phyloP scores from a whole-genome alignment of 2,888 invertebrate species.

The Sicus ferrugineus region DNA sequence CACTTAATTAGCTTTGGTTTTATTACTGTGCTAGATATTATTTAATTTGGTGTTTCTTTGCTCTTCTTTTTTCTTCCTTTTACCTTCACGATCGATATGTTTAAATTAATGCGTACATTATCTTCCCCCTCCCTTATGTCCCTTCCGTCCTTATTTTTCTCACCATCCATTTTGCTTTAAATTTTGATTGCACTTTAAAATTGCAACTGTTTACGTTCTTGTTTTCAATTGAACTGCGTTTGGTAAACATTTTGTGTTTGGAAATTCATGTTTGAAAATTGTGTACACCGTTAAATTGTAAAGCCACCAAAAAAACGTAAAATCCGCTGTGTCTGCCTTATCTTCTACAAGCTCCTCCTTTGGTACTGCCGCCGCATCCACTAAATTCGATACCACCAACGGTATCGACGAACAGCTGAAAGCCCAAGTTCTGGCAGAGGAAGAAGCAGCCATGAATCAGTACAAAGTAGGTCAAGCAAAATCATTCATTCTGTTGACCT shows the following conservation, averaged over 20 bases:
- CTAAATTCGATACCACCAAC: conserved; percentile 75
- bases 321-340: conserved; percentile 86
- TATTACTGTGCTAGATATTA: too few relatives aligned
- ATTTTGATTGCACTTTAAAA: conserved; percentile 30
- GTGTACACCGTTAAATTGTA: conserved; percentile 47
- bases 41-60: conserved; percentile 5
- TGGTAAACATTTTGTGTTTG: conserved; percentile 35
- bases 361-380: conserved; percentile 81
- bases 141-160: conserved; percentile 1
- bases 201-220: neutral
- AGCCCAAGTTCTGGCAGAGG: conserved; percentile 90
- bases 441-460: conserved; percentile 94
- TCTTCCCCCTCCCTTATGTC: too few relatives aligned
- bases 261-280: conserved; percentile 42
- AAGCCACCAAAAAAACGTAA: conserved; percentile 88
- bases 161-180: neutral
- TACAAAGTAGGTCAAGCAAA: conserved; percentile 77
- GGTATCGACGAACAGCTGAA: conserved; percentile 86
- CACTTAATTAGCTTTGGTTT: conserved; percentile 21
- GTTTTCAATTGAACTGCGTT: neutral
- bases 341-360: conserved; percentile 89
- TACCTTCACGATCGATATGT: neutral
- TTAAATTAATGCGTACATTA: neutral
- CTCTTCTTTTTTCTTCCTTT: conserved; percentile 1
- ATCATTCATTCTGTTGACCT: neutral